These are phyloP conservation scores for Nomada lathburiana DNA, from an alignment of 2,888 invertebrate genomes.

Conservation along the genomic window DNA sequence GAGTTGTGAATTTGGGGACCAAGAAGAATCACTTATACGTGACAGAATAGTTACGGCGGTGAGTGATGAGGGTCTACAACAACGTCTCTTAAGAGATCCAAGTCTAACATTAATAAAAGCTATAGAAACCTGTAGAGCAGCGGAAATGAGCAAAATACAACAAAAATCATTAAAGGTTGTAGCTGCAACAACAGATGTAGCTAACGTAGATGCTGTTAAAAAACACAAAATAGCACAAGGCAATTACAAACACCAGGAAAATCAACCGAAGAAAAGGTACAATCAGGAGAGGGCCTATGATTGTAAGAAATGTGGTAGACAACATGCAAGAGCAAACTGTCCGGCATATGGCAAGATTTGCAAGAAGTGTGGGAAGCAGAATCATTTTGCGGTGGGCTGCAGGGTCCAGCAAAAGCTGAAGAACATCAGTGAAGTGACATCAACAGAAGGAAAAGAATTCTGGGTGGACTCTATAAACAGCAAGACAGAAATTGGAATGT, in stretches of 20 bases:
- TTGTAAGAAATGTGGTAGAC: no score
- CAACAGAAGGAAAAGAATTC: slow-evolving; percentile 2
- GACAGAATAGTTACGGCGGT: slow-evolving; percentile 59
- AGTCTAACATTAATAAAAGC: slow-evolving; percentile 53
- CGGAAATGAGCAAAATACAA: slow-evolving; percentile 25
- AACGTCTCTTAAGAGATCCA: slow-evolving; percentile 54
- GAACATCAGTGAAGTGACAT: no score
- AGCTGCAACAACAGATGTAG: no score
- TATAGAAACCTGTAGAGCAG: slow-evolving; percentile 52
- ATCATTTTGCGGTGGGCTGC: slow-evolving; percentile 17
- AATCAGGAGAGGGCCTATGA: no score
- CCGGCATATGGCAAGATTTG: slow-evolving; percentile 50
- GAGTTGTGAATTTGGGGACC: slow-evolving; percentile 66
- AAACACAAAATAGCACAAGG: no score
- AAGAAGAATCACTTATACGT: slow-evolving; percentile 59
- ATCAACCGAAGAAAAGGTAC: no score
- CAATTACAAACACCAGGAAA: no score
- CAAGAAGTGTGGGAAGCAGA: slow-evolving; percentile 33
- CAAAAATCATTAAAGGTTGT: not conserved
- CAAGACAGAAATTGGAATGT: not conserved
- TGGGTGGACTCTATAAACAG: slow-evolving; percentile 22
- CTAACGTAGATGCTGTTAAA: no score
- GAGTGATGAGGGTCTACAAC: slow-evolving; percentile 50
- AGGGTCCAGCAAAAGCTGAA: no score
- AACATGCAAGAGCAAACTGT: not conserved